phyloP scores from a whole-genome alignment of 2,888 invertebrate genomes.

The Ennomos erosarius region DNA sequence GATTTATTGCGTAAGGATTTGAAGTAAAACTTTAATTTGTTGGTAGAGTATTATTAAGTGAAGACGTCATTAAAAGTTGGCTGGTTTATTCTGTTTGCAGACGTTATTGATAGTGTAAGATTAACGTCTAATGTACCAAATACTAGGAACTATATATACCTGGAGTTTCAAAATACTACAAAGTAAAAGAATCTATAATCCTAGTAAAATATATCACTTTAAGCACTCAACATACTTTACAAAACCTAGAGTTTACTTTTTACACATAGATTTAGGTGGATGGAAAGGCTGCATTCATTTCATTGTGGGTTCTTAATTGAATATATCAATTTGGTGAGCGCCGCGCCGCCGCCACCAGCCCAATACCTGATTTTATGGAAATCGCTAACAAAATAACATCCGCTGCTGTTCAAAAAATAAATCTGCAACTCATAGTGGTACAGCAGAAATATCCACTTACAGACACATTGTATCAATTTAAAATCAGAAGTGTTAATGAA shows the following conservation, averaged over 20 bases:
- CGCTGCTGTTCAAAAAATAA: conserved; percentile 12
- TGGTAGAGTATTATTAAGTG: conserved; percentile 6
- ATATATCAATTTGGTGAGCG: conserved; percentile 28
- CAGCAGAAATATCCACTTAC: conserved; percentile 4
- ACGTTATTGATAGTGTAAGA: not conserved
- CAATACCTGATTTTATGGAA: conserved; percentile 20
- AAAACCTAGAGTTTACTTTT: too few species aligned
- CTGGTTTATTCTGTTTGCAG: conserved; percentile 1
- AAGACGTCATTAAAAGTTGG: conserved; percentile 13
- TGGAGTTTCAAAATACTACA: conserved; percentile 8
- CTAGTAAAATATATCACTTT: too few species aligned
- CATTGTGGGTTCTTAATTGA: conserved; percentile 23
- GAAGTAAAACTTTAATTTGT: conserved; percentile 14
- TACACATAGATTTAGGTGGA: too few species aligned
- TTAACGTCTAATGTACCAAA: not conserved
- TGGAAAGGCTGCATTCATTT: not conserved
- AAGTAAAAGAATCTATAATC: not conserved
- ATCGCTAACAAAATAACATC: conserved; percentile 21
- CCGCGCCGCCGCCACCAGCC: conserved; percentile 15
- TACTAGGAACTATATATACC: too few species aligned
- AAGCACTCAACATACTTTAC: too few species aligned
- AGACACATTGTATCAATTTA: conserved; percentile 2
- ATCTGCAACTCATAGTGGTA: conserved; percentile 16
- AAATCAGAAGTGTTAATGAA: conserved; percentile 4
- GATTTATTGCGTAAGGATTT: conserved; percentile 24